A percentile compares a stretch with the other conserved stretches of the same genome.
Evolutionary conservation across 30 jellyfish, hydroid and myxozoan species (phyloP).

Genomic region (Aurelia sp.): DNA sequence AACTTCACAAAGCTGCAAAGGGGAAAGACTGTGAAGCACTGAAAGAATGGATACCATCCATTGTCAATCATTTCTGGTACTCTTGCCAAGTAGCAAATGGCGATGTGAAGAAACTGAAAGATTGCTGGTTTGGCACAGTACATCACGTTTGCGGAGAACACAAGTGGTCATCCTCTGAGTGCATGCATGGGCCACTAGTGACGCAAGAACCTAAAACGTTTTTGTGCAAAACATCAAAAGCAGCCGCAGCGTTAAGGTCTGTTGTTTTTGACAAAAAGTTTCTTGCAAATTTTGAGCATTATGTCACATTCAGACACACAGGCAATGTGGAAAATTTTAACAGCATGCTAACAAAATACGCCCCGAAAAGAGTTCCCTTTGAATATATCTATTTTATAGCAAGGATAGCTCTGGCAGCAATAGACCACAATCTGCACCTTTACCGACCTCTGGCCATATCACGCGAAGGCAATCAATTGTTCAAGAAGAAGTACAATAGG

Average conservation of each 20-base stretch:
- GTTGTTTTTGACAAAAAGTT: no score
- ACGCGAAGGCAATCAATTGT: not conserved
- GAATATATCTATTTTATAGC: conserved; percentile 11
- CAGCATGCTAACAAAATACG: conserved; percentile 39
- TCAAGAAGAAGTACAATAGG: conserved; percentile 17
- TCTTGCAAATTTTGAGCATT: conserved; percentile 16
- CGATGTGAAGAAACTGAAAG: conserved; percentile 25
- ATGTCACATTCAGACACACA: conserved; percentile 38
- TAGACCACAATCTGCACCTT: conserved; percentile 22
- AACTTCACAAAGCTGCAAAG: conserved; percentile 12
- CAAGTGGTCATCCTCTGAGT: not conserved
- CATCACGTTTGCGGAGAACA: conserved; percentile 38
- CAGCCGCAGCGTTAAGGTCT: conserved; percentile 27
- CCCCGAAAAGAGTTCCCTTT: conserved; percentile 46
- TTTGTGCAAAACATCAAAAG: conserved; percentile 11
- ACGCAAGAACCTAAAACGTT: not conserved
- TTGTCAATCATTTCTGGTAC: no score
- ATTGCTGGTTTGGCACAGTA: conserved; percentile 32
- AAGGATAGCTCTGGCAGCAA: conserved; percentile 18
- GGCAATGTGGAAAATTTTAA: conserved; percentile 46
- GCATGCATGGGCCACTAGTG: conserved; percentile 23
- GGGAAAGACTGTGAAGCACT: conserved; percentile 22
- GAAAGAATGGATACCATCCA: conserved; percentile 10
- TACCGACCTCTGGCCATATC: not conserved
- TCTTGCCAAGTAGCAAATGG: conserved; percentile 26